Base-by-base conservation (phyloP, 1,140 invertebrate species). In the Cheumatopsyche charites region DNA sequence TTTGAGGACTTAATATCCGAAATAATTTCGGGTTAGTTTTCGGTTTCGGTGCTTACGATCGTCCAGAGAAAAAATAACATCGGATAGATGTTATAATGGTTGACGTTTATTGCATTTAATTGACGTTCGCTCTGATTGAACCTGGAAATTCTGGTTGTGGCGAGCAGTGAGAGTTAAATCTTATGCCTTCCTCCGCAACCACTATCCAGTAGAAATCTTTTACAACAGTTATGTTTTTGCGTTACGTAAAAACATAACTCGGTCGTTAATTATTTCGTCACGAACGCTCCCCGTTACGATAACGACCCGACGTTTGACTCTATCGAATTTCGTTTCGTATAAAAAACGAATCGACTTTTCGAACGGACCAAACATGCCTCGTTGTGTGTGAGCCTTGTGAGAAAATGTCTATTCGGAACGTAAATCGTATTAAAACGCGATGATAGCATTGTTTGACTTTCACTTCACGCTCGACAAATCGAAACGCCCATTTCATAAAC, bases 31-130 rank as follows among this genome's bases (percentile, higher is more conserved):
- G 29, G 29, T 36, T 36, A 36, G 29, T 36, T 36, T 36, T 36
- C 29, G 29, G 29, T 9, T 52, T 17, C n/a, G 47, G 19, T 52
- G 47, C 19, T 52, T 17, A 52, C 47, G 15, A 52, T 52, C 47
- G 47, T 52, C 19, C 47, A 17, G 47, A 52, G 62, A 42, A 43
- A 19, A 66, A 66, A 47, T 13, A 36, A 36, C 29, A 9, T 47
- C 62, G n/a, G 45, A 66, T 15, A 66, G 42, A 26, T 25, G 13
- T 66, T 66, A 42, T 66, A 13, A 66, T 15, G 19, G 63, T 23
- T 66, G 63, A 66, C 63, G 63, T 66, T 66, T 66, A 66, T 66
- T 47, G 63, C 21, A 42, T 66, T 66, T 66, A 66, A 66, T 66
- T 66, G 63, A 66, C 63, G 63, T 66, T 49, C 23, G 63, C 29